Base-by-base conservation (phyloP, 2,113 vertebrate species). In the Chamaea fasciata region DNA sequence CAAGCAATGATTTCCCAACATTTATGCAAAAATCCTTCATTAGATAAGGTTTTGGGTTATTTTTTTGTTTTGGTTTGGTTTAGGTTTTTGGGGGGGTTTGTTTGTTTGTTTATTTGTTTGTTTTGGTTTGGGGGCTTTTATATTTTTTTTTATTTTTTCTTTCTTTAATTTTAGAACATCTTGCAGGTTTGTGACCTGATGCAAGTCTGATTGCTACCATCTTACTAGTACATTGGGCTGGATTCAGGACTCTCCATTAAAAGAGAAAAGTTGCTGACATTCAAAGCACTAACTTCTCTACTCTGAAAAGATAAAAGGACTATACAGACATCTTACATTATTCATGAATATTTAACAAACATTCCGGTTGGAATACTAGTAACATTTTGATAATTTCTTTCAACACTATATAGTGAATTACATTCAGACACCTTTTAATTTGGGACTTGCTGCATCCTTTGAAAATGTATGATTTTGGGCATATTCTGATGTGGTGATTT, bases 401-500 rank as follows among this genome's bases (percentile, higher is more conserved):
- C 23, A 41, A 55, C 15, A 39, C 6, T 5, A 47, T 9, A 23
- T 5, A 47, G 6, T 47, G 59, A 74, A 81, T 30, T 74, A 2
- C 7, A 37, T 68, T 42, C 7, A 26, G 12, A 64, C 42, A 15
- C 0, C 6, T 62, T 70, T 69, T 17, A 31, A 35, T 60, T 13
- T 68, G 10, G 2, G 16, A 67, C 2, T 59, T 70, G 2, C 9
- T 55, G 22, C 27, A n/a, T 7, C 15, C 3, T 59, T 89, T 39
- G 22, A 46, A 79, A 71, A 83, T 18, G 1, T 15, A 46, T 20
- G 4, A 3, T 53, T 64, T 83, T 16, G 41, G 14, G 3, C 26
- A 42, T 15, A 7, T 2, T 33, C 2, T 64, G 14, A 28, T 46
- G 26, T 35, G 14, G 3, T 13, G 1, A 3, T 15, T 15, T 44